Conservation (phyloP, 2,113 vertebrate species). For the Alaudala cheleensis region DNA sequence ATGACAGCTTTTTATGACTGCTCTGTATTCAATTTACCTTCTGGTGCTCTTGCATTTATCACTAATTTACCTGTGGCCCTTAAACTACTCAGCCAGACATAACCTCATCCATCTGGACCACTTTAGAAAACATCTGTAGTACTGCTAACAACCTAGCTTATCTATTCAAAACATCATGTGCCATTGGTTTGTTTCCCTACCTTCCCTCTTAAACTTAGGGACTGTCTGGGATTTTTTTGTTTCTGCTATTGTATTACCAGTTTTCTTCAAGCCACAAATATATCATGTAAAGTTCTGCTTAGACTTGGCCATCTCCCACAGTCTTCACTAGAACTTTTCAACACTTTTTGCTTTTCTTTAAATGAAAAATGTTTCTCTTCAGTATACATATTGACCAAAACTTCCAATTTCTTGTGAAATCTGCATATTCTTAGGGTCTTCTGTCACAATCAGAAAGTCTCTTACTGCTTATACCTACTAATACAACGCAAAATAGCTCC, state of each 20-base stretch:
- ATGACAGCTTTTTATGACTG: neutral
- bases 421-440: neutral
- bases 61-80: neutral
- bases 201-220: neutral
- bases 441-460: neutral
- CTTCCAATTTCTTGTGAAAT: neutral
- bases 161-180: neutral
- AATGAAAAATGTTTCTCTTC: neutral
- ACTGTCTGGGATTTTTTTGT: neutral
- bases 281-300: neutral
- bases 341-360: neutral
- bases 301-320: neutral
- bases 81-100: neutral
- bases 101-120: neutral
- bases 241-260: neutral
- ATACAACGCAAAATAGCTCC: neutral
- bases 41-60: neutral
- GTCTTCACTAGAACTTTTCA: neutral
- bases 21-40: neutral
- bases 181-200: neutral
- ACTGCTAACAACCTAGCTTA: neutral
- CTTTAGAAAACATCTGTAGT: neutral
- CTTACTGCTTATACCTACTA: neutral
- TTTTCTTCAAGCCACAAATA: neutral
- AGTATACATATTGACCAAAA: neutral